Percentiles rank a stretch among this genome's conserved stretches.
These are phyloP conservation scores for Machaerirhynchus nigripectus DNA, from an alignment of 2,113 vertebrate species.

Conservation along the genomic window DNA sequence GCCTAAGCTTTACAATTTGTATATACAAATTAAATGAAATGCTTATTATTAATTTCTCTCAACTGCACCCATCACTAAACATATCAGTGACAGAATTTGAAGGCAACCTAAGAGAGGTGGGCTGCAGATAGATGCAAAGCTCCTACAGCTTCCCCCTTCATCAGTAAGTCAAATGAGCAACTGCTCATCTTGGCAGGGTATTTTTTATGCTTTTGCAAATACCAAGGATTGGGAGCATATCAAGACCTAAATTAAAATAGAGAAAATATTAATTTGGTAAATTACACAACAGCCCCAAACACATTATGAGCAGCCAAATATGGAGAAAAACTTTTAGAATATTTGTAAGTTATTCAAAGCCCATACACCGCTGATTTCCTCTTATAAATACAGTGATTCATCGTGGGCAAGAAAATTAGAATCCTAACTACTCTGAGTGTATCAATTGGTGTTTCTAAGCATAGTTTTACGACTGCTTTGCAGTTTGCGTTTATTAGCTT, in stretches of 20 bases:
- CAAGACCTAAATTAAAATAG: background rate
- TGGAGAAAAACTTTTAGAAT: fast-evolving
- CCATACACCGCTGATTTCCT: background rate
- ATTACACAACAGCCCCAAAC: background rate
- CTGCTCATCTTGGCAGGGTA: background rate
- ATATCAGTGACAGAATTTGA: background rate
- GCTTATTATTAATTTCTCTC: background rate
- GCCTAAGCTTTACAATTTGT: background rate
- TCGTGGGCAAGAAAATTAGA: background rate
- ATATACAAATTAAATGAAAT: background rate
- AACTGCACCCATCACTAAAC: background rate
- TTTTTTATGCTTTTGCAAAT: background rate
- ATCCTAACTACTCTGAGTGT: background rate
- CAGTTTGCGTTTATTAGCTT: background rate
- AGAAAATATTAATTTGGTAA: background rate
- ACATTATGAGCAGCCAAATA: background rate
- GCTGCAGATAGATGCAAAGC: background rate
- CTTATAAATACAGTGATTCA: background rate
- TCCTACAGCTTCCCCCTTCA: background rate
- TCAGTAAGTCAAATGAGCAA: background rate
- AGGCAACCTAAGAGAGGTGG: background rate
- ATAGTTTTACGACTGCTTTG: background rate
- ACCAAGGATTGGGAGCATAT: background rate
- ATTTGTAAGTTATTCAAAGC: background rate
- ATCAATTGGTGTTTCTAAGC: background rate